Base-by-base conservation (phyloP, 1,140 invertebrate species). In the Elysia chlorotica region DNA sequence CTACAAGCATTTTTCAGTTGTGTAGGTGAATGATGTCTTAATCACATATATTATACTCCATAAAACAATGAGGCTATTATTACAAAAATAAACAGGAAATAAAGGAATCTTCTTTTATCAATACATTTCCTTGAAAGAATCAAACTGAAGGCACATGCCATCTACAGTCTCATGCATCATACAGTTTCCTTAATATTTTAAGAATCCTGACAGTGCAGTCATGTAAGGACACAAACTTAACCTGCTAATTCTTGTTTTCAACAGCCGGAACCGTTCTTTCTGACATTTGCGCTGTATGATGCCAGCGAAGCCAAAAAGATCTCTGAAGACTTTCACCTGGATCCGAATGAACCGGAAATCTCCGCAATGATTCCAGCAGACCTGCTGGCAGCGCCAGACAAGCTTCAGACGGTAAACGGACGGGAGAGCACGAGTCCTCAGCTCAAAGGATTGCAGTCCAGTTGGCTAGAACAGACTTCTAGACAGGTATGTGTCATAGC, bases 321-420 rank as follows among this genome's bases (percentile, higher is more conserved):
- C 28, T 94, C 94, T 0, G 96, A 98, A 87, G 96, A 96, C 86
- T 98, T 97, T 88, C 92, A 96, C 85, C 95, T 96, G 84, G 94
- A 97, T 86, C 88, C 96, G 0, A 97, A 97, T 87, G 91, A 93
- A 74, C 86, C 90, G 2, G 88, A 89, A 75, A 90, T 92, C 1
- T 87, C 88, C 31, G 88, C 88, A 65, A 88, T 93, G 85, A 78
- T 92, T 56, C 89, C 89, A n/a, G 79, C 78, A 21, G 83, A 87
- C 53, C 61, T 86, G 63, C 67, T 83, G 74, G 74, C 75, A 54
- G 73, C 76, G 30, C 76, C 80, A 53, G 82, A 83, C 66, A 81
- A 73, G 87, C 71, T 86, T 80, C 72, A 86, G 86, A 81, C 76
- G 33, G 80, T 82, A 28, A 80, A 80, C 35, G 82, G 84, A 33